These are phyloP conservation scores for Centropyge bicolor DNA, from an alignment of 2,797 vertebrate genomes.

Conservation along the genomic window DNA sequence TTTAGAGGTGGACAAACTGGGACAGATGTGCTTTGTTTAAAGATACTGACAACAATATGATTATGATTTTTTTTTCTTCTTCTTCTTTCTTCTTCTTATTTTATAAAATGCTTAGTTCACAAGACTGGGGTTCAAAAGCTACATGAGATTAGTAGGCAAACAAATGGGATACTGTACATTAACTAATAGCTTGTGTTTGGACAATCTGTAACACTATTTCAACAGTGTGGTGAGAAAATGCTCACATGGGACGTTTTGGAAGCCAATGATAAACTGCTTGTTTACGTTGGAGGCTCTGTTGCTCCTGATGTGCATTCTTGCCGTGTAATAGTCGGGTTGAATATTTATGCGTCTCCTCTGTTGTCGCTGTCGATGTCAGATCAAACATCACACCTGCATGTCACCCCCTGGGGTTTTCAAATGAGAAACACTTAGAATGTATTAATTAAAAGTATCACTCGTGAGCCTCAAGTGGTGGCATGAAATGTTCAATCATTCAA, in stretches of 20 bases:
- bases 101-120: too few relatives aligned
- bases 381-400: slow-evolving; percentile 11
- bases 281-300: background rate
- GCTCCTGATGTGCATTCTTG: background rate
- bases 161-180: too few relatives aligned
- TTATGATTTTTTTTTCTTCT: too few relatives aligned
- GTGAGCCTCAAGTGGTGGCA: slow-evolving; percentile 14
- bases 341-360: slow-evolving; percentile 6
- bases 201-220: too few relatives aligned
- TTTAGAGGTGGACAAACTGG: background rate
- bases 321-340: background rate
- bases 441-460: slow-evolving; percentile 36
- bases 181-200: too few relatives aligned
- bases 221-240: background rate
- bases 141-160: too few relatives aligned
- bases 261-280: background rate
- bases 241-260: background rate
- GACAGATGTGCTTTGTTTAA: background rate
- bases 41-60: background rate
- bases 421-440: slow-evolving; percentile 18
- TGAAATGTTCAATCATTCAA: slow-evolving; percentile 29
- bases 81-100: too few relatives aligned
- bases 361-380: slow-evolving; percentile 2
- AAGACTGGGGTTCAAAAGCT: too few relatives aligned
- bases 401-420: slow-evolving; percentile 4